These are phyloP conservation scores for Colinus virginianus DNA, from an alignment of 2,113 vertebrate genomes.

Conservation along the genomic window DNA sequence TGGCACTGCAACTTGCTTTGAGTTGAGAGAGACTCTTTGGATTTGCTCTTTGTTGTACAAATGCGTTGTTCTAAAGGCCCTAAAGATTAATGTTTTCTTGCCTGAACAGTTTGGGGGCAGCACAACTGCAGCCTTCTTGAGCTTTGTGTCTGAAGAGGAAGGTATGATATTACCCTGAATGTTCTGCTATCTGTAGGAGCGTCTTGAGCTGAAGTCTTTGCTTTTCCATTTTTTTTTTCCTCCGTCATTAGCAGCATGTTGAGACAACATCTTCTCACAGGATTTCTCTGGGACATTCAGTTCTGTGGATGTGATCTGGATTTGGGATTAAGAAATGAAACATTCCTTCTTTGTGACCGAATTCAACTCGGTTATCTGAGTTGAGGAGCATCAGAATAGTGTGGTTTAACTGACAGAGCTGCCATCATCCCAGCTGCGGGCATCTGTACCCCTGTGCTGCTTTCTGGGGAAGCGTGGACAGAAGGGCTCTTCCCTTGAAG, in stretches of 20 bases:
- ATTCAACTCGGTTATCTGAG: not conserved
- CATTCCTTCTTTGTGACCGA: not conserved
- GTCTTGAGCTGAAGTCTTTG: not conserved
- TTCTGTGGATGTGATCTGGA: not conserved
- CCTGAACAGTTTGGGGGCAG: not conserved
- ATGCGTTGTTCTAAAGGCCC: not conserved
- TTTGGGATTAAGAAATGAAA: not conserved
- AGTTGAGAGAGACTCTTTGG: not conserved
- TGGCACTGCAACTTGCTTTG: not conserved
- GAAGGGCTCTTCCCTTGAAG: not conserved
- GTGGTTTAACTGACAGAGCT: not conserved
- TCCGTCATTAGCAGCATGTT: not conserved
- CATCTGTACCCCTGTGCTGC: not conserved
- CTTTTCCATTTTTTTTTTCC: not conserved
- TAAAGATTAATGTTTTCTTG: not conserved
- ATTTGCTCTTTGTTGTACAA: not conserved
- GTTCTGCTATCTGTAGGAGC: not conserved
- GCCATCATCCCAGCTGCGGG: not conserved
- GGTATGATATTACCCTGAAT: not conserved
- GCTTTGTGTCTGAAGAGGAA: not conserved
- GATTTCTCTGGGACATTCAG: not conserved
- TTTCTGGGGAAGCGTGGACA: not conserved
- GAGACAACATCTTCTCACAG: slow-evolving; percentile 12
- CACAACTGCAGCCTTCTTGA: not conserved
- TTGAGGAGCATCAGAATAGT: not conserved